phyloP scores from a whole-genome alignment of 1,140 invertebrate genomes.

The Meloidogyne hapla region DNA sequence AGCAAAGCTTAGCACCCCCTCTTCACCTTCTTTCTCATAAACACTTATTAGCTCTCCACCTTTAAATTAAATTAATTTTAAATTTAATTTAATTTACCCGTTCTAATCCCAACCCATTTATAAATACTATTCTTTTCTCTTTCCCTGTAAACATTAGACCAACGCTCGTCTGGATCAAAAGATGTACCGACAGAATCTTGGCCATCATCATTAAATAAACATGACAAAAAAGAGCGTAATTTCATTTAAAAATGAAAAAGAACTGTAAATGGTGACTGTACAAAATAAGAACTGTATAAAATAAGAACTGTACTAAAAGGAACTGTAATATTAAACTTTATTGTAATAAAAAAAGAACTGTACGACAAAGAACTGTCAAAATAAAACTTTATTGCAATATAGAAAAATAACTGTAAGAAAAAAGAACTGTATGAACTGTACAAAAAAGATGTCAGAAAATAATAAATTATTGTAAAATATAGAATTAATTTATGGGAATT shows the following conservation, averaged over 20 bases:
- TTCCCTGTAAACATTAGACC: constrained; percentile 67
- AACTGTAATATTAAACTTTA: too few species aligned
- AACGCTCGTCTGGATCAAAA: constrained; percentile 65
- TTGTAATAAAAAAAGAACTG: too few species aligned
- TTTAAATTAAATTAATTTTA: constrained; percentile 30
- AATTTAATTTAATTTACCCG: constrained; percentile 49
- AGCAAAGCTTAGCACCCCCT: constrained; percentile 79
- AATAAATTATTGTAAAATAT: too few species aligned
- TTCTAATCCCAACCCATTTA: constrained; percentile 65
- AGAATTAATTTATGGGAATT: too few species aligned
- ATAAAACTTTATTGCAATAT: too few species aligned
- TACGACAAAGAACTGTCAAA: too few species aligned
- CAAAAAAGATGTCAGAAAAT: too few species aligned
- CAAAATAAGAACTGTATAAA: too few species aligned
- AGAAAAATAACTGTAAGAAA: too few species aligned
- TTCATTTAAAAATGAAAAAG: constrained; percentile 20
- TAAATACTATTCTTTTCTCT: constrained; percentile 66
- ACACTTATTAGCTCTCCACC: constrained; percentile 70
- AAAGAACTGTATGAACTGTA: too few species aligned
- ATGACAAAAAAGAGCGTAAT: background rate
- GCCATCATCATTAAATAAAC: background rate
- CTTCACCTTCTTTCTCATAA: constrained; percentile 73
- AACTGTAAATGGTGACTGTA: too few species aligned
- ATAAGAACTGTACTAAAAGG: too few species aligned
- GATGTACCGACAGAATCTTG: background rate